Conservation (phyloP, 2,113 vertebrate genomes). For the Oreochromis tanganicae region DNA sequence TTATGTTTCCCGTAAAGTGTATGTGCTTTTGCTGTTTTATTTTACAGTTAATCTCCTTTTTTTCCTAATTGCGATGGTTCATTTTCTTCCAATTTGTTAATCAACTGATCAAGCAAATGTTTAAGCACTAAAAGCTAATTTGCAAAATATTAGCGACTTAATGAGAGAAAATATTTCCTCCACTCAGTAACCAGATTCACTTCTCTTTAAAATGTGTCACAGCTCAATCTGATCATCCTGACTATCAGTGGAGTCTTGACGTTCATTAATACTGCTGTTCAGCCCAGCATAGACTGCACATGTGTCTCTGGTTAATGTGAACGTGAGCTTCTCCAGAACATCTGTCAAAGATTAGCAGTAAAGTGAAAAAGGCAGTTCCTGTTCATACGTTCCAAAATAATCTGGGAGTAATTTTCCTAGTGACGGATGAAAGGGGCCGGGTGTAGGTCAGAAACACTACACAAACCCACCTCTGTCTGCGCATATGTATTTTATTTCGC, state of each 20-base stretch:
- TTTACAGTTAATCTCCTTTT: not conserved
- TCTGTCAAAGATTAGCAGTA: constrained; percentile 78
- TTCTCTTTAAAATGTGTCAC: not conserved
- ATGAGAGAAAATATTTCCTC: not conserved
- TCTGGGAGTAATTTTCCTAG: constrained; percentile 74
- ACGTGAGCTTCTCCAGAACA: constrained; percentile 66
- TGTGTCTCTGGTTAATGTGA: constrained; percentile 66
- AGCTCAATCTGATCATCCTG: not conserved
- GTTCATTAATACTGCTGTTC: not conserved
- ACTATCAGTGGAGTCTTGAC: not conserved
- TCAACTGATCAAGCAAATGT: not conserved
- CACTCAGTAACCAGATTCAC: not conserved
- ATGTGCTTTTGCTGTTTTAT: not conserved
- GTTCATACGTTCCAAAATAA: constrained; percentile 71
- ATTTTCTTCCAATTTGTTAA: not conserved
- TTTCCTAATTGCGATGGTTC: not conserved
- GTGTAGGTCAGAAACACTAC: constrained; percentile 54
- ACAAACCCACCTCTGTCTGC: constrained; percentile 46
- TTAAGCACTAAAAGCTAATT: not conserved
- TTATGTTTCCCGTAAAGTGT: not conserved
- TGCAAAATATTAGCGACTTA: not conserved
- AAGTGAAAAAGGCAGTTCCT: constrained; percentile 78
- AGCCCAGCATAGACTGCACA: constrained; percentile 17
- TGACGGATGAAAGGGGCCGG: constrained; percentile 58
- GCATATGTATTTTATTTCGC: constrained; percentile 38